A percentile compares a stretch with the other conserved stretches of the same genome.
Evolutionary conservation across 2,888 invertebrate species (phyloP).

Genomic region (Druceiella hillmani): DNA sequence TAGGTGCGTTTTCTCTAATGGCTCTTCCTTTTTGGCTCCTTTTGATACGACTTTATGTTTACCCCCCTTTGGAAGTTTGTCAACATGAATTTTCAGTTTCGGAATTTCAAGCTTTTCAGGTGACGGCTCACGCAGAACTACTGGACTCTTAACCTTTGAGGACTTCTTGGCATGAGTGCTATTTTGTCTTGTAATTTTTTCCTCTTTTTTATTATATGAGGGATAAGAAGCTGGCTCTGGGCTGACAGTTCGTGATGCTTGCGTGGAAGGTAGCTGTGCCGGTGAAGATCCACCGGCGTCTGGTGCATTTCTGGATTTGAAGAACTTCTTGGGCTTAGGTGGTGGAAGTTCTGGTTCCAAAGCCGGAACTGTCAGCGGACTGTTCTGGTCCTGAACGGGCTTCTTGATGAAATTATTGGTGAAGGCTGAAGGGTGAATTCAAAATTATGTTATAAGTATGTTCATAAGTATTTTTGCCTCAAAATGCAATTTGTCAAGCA

Average conservation of each 20-base stretch:
- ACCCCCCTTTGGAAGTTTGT: constrained; percentile 37
- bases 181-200: constrained; percentile 27
- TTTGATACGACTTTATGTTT: constrained; percentile 41
- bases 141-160: constrained; percentile 28
- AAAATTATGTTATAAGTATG: too few species aligned
- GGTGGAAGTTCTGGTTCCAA: constrained; percentile 49
- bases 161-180: constrained; percentile 34
- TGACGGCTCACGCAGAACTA: constrained; percentile 8
- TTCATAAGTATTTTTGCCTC: too few species aligned
- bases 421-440: constrained; percentile 50
- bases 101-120: constrained; percentile 33
- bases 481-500: too few species aligned
- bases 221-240: constrained; percentile 45
- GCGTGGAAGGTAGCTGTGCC: constrained; percentile 44
- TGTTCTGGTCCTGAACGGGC: constrained; percentile 50
- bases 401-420: constrained; percentile 40
- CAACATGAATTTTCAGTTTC: constrained; percentile 32
- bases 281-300: constrained; percentile 47
- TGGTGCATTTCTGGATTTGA: constrained; percentile 78
- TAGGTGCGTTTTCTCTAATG: constrained; percentile 40
- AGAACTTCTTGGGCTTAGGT: constrained; percentile 83
- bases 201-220: constrained; percentile 41
- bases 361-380: constrained; percentile 49
- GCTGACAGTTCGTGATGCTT: constrained; percentile 45
- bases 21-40: constrained; percentile 44